Conservation (phyloP, 2,888 invertebrate genomes). For the Mellilla xanthometata region DNA sequence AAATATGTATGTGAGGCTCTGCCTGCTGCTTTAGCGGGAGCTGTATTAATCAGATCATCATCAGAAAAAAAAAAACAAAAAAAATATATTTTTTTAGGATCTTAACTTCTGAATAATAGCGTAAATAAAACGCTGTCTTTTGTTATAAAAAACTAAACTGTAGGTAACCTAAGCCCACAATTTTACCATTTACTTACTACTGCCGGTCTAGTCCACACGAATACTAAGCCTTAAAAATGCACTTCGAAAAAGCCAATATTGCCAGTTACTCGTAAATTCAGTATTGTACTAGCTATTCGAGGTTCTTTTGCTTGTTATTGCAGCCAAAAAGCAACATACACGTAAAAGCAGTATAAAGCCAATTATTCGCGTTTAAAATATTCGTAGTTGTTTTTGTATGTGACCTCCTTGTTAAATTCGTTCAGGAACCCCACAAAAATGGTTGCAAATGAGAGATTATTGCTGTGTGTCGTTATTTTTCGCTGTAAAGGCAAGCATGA, state of each 20-base stretch:
- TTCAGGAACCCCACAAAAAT: background rate
- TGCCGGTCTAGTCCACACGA: background rate
- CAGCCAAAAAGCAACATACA: slow-evolving; percentile 7
- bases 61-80: too few species aligned
- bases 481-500: background rate
- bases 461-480: background rate
- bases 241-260: slow-evolving; percentile 2
- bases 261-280: background rate
- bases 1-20: too few species aligned
- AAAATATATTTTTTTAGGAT: too few species aligned
- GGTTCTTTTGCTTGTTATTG: slow-evolving; percentile 11
- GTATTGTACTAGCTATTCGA: background rate
- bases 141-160: background rate
- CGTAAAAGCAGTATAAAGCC: slow-evolving; percentile 24
- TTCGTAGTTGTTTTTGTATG: slow-evolving; percentile 1
- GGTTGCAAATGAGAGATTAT: background rate
- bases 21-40: too few species aligned
- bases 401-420: slow-evolving; percentile 1
- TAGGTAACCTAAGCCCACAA: background rate
- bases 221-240: slow-evolving; percentile 2
- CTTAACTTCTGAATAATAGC: too few species aligned
- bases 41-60: too few species aligned
- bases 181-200: slow-evolving; percentile 1
- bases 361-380: slow-evolving; percentile 20
- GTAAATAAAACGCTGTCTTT: too few species aligned